Evolutionary conservation across 2,888 invertebrate genomes (phyloP).

Genomic region (Rhodophaea formosa): DNA sequence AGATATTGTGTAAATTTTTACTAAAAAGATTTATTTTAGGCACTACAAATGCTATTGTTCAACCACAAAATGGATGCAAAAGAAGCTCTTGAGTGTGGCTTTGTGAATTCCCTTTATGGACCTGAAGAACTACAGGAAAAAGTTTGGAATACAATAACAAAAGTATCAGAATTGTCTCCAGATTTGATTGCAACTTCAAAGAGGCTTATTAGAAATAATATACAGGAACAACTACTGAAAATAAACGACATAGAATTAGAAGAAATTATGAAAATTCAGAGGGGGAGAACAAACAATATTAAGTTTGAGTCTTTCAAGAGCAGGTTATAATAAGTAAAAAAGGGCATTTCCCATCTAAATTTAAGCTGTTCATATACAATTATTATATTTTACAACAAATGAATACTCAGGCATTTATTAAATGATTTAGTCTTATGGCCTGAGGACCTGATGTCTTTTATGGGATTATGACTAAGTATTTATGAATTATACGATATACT

Average conservation of each 20-base stretch:
- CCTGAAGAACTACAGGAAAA: constrained; percentile 80
- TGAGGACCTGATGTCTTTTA: no score
- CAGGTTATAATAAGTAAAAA: not conserved
- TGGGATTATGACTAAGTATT: no score
- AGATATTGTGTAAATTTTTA: no score
- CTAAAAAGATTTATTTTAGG: constrained; percentile 46
- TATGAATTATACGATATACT: no score
- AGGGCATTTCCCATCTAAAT: no score
- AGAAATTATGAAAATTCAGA: constrained; percentile 56
- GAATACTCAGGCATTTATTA: no score
- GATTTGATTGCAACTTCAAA: constrained; percentile 86
- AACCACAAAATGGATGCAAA: constrained; percentile 88
- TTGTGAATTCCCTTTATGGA: constrained; percentile 90
- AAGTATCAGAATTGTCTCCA: constrained; percentile 77
- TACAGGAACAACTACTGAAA: constrained; percentile 82
- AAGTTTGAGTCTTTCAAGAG: constrained; percentile 6
- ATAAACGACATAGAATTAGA: constrained; percentile 86
- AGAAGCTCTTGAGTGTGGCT: constrained; percentile 89
- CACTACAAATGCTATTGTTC: constrained; percentile 83
- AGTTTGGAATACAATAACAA: constrained; percentile 80
- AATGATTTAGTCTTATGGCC: no score
- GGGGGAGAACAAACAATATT: constrained; percentile 16
- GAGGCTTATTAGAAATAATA: constrained; percentile 82
- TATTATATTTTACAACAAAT: no score
- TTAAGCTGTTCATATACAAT: no score